These are phyloP conservation scores for Napeogenes inachia DNA, from an alignment of 2,888 invertebrate species.

Conservation along the genomic window DNA sequence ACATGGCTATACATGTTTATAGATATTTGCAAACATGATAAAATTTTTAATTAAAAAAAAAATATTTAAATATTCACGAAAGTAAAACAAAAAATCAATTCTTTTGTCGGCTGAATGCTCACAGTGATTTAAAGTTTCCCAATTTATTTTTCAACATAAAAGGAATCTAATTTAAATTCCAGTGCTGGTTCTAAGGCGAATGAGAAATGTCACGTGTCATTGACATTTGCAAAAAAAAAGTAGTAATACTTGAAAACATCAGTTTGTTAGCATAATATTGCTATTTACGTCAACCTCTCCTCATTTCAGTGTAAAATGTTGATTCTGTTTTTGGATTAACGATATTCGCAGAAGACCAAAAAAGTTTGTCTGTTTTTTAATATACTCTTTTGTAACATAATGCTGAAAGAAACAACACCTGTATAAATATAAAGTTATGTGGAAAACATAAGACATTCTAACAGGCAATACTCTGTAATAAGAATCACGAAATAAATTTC, in stretches of 20 bases:
- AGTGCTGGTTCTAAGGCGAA: slow-evolving; percentile 15
- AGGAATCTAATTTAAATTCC: slow-evolving; percentile 17
- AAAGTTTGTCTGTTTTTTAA: too few relatives aligned
- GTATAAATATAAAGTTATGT: too few relatives aligned
- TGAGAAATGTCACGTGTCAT: slow-evolving; percentile 32
- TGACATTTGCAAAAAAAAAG: slow-evolving; percentile 28
- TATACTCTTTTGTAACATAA: too few relatives aligned
- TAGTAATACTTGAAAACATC: slow-evolving; percentile 8
- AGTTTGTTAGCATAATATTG: slow-evolving; percentile 29
- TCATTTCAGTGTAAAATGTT: slow-evolving; percentile 24
- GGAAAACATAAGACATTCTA: too few relatives aligned
- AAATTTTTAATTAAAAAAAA: too few relatives aligned
- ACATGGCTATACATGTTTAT: too few relatives aligned
- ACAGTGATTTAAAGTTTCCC: background rate
- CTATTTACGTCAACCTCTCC: slow-evolving; percentile 26
- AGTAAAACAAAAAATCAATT: background rate
- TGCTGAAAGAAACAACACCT: too few relatives aligned
- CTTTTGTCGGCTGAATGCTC: background rate
- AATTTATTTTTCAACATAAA: slow-evolving; percentile 7
- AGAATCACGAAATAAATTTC: too few relatives aligned
- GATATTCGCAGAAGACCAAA: too few relatives aligned
- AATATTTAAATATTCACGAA: background rate
- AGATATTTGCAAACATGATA: too few relatives aligned
- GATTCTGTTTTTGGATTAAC: background rate
- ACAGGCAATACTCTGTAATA: too few relatives aligned